A percentile compares a stretch with the other conserved stretches of the same genome.
phyloP scores from a whole-genome alignment of 1,140 invertebrate species.

The Reticulitermes speratus region DNA sequence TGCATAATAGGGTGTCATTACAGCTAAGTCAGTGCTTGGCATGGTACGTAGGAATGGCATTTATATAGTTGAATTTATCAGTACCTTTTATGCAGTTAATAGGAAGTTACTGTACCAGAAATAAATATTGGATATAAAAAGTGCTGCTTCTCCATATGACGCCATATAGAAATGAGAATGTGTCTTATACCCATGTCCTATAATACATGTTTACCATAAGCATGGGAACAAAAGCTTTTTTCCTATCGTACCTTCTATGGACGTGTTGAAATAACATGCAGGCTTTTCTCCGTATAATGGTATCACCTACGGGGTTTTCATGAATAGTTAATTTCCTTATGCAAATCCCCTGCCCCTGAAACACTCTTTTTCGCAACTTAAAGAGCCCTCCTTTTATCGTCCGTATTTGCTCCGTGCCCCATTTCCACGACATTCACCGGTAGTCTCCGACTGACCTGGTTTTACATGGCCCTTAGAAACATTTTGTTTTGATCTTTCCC shows the following conservation, averaged over 20 bases:
- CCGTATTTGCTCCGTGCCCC: not conserved
- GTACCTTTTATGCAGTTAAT: no score
- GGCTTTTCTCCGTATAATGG: not conserved
- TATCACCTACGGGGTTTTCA: conserved; percentile 19
- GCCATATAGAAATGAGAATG: not conserved
- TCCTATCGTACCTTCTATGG: not conserved
- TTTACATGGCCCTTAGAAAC: not conserved
- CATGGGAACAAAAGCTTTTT: not conserved
- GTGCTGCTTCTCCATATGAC: not conserved
- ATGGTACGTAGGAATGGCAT: no score
- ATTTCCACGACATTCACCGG: not conserved
- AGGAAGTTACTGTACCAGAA: not conserved
- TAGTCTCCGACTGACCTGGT: not conserved
- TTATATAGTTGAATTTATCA: no score
- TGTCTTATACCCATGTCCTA: not conserved
- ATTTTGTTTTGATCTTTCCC: not conserved
- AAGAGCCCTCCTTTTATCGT: not conserved
- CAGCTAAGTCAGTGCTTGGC: no score
- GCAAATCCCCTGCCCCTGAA: not conserved
- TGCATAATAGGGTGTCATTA: no score
- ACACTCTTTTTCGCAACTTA: not conserved
- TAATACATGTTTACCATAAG: not conserved
- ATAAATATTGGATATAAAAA: not conserved
- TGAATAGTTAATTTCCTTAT: conserved; percentile 26
- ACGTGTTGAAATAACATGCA: not conserved